Evolutionary conservation across 1,140 invertebrate genomes (phyloP).

Genomic region (Zophobas atratus): DNA sequence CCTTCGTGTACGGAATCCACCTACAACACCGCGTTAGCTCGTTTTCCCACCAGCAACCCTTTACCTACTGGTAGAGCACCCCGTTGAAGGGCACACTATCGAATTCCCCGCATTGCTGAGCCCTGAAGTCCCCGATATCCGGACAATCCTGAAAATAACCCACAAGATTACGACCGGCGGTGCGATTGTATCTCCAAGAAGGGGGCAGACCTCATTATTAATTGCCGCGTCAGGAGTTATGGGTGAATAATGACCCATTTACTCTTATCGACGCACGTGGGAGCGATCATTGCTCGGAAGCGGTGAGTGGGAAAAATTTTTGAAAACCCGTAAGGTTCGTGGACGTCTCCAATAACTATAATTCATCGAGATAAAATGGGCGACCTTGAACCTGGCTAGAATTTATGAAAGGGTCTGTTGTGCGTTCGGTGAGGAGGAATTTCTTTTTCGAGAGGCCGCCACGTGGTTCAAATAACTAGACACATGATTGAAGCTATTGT

Average conservation of each 20-base stretch:
- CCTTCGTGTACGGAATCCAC: constrained; percentile 90
- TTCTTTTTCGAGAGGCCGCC: constrained; percentile 29
- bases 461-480: constrained; percentile 32
- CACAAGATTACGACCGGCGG: constrained; percentile 27
- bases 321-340: not conserved
- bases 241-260: constrained; percentile 20
- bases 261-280: constrained; percentile 30
- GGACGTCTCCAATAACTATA: constrained; percentile 5
- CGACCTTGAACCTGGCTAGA: constrained; percentile 14
- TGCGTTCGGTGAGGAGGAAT: constrained; percentile 11
- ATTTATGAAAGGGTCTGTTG: constrained; percentile 36
- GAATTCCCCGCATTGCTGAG: constrained; percentile 88
- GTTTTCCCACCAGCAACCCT: constrained; percentile 27
- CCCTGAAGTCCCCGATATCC: constrained; percentile 83
- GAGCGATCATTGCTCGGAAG: not conserved
- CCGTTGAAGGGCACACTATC: constrained; percentile 84
- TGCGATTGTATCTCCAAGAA: constrained; percentile 31
- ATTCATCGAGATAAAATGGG: constrained; percentile 22
- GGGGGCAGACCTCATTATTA: constrained; percentile 23
- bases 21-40: constrained; percentile 68
- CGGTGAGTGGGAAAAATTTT: not conserved
- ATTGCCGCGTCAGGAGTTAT: constrained; percentile 27
- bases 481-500: constrained; percentile 31
- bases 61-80: constrained; percentile 81
- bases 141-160: constrained; percentile 80